Evolutionary conservation across 2,888 invertebrate genomes (phyloP).

Genomic region (Nomada flava): DNA sequence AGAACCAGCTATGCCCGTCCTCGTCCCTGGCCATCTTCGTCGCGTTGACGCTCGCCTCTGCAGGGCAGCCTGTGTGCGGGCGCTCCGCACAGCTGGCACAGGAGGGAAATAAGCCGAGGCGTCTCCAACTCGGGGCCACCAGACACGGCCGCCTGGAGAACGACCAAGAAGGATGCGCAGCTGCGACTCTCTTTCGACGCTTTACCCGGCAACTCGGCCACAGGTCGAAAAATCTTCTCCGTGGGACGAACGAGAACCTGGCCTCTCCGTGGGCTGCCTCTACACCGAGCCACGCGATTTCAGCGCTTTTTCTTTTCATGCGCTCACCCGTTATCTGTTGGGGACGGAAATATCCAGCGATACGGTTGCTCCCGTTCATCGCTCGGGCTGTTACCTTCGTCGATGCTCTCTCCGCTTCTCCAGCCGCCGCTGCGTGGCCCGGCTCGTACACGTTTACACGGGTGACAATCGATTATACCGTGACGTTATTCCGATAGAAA

Average conservation of each 20-base stretch:
- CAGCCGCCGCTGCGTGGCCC: conserved; percentile 6
- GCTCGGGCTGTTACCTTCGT: background rate
- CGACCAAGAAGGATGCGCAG: conserved; percentile 71
- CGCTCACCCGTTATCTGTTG: conserved; percentile 41
- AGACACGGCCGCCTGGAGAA: conserved; percentile 71
- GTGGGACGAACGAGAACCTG: conserved; percentile 32
- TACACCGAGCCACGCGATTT: conserved; percentile 19
- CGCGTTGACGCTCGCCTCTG: conserved; percentile 24
- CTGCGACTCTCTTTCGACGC: conserved; percentile 57
- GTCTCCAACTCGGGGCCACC: conserved; percentile 65
- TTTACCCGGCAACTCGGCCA: conserved; percentile 46
- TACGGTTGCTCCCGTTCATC: conserved; percentile 18
- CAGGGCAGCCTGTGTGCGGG: conserved; percentile 58
- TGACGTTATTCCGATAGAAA: background rate
- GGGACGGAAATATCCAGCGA: conserved; percentile 55
- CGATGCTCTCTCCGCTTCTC: background rate
- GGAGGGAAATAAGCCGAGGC: conserved; percentile 72
- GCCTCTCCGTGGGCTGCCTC: conserved; percentile 6
- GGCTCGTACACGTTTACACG: conserved; percentile 6
- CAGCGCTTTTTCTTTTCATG: conserved; percentile 36
- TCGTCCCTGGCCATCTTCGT: conserved; percentile 16
- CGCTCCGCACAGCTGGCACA: conserved; percentile 73
- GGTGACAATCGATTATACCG: background rate
- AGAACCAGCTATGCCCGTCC: conserved; percentile 10
- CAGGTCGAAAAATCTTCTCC: conserved; percentile 62